phyloP scores from a whole-genome alignment of 2,113 vertebrate species.

The Phylloscopus trochiloides region DNA sequence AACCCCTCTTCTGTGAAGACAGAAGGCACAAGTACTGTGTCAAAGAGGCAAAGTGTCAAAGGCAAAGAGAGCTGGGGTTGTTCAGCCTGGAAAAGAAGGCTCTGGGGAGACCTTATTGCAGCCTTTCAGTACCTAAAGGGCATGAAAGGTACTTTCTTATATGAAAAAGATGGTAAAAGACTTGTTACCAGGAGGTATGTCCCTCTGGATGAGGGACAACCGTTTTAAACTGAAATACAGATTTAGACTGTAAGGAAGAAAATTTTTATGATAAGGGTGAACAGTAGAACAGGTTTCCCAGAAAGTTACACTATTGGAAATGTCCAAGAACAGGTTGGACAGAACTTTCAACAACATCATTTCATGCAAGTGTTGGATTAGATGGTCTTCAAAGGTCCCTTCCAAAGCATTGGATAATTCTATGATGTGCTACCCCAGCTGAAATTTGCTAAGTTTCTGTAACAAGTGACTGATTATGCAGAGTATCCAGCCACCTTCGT shows the following conservation, averaged over 20 bases:
- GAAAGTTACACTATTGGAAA: fast-evolving
- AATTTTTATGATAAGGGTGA: fast-evolving
- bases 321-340: not conserved
- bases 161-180: not conserved
- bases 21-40: too few relatives aligned
- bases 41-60: too few relatives aligned
- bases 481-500: not conserved
- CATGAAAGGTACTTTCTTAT: not conserved
- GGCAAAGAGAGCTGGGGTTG: not conserved
- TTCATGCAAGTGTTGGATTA: not conserved
- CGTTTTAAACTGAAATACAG: not conserved
- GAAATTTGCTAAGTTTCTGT: not conserved
- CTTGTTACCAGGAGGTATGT: not conserved
- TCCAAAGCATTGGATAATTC: not conserved
- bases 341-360: not conserved
- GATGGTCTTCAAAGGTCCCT: not conserved
- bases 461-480: not conserved
- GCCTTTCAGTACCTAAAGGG: not conserved
- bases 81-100: not conserved
- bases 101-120: fast-evolving
- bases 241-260: not conserved
- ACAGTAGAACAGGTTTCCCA: not conserved
- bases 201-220: fast-evolving
- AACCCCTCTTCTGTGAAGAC: fast-evolving
- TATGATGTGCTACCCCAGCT: not conserved